Percentiles rank a stretch among this genome's conserved stretches.
Evolutionary conservation across 1,140 invertebrate genomes (phyloP).

Genomic region (Ylistrum balloti): DNA sequence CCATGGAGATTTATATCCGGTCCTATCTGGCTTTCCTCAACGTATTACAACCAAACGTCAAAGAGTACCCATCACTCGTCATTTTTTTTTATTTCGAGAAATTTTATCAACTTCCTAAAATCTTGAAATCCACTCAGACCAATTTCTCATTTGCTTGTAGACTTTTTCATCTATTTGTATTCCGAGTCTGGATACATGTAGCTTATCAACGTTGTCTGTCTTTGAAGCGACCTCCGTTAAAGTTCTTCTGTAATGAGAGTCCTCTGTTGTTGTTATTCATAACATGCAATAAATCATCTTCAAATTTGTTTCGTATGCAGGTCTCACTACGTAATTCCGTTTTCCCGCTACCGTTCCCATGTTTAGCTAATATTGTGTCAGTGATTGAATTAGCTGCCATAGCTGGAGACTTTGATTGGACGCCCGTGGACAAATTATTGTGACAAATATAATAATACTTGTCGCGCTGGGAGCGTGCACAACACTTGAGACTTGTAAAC

Average conservation of each 20-base stretch:
- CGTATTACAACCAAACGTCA: not conserved
- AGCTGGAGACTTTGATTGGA: not conserved
- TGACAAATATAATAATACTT: constrained; percentile 40
- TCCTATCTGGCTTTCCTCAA: too few species aligned
- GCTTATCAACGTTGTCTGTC: not conserved
- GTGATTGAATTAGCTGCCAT: constrained; percentile 27
- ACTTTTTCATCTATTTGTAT: not conserved
- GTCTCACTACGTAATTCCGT: constrained; percentile 29
- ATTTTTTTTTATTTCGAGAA: not conserved
- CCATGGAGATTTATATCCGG: too few species aligned
- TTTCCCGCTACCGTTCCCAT: not conserved
- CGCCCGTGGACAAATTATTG: constrained; percentile 37
- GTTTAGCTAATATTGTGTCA: constrained; percentile 35
- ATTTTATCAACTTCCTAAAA: not conserved
- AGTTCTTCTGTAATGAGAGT: not conserved
- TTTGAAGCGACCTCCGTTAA: not conserved
- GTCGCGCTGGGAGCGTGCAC: not conserved
- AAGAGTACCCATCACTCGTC: not conserved
- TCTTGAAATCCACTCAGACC: not conserved
- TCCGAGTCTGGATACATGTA: not conserved
- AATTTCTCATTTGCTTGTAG: constrained; percentile 7
- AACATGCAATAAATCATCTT: constrained; percentile 40
- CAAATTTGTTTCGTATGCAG: constrained; percentile 32
- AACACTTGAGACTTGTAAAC: constrained; percentile 19
- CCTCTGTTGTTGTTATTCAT: constrained; percentile 27